Conservation (phyloP, 2,797 vertebrate genomes). For the Siniperca obscura region DNA sequence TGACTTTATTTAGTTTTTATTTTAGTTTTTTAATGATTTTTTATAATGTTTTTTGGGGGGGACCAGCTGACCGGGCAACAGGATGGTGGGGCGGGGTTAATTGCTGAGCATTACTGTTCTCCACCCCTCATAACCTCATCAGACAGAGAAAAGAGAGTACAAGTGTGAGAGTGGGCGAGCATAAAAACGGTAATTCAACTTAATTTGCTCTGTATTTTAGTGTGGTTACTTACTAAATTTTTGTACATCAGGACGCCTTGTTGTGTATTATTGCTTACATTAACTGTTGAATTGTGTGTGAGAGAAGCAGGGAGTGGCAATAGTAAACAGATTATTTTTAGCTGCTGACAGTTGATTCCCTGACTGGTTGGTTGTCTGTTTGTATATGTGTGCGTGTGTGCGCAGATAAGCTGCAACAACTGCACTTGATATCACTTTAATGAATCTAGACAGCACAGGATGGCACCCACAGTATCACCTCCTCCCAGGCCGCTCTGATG, state of each 20-base stretch:
- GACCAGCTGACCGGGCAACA: not conserved
- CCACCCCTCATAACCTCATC: conserved; percentile 6
- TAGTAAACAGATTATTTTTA: conserved; percentile 59
- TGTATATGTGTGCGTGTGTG: conserved; percentile 42
- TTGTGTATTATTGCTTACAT: not conserved
- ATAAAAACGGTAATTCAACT: not conserved
- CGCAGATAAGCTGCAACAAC: conserved; percentile 57
- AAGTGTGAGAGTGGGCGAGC: not conserved
- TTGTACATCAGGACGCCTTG: not conserved
- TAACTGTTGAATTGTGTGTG: not conserved
- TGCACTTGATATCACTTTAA: conserved; percentile 51
- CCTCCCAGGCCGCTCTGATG: not conserved
- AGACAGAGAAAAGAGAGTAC: not conserved
- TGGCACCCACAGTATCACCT: not conserved
- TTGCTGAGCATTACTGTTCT: not conserved
- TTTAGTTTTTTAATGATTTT: too few species aligned
- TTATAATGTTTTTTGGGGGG: too few species aligned
- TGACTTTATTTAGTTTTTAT: too few species aligned
- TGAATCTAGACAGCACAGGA: not conserved
- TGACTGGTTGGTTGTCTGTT: conserved; percentile 18
- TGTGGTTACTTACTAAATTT: not conserved
- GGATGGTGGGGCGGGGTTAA: not conserved
- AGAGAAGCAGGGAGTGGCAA: conserved; percentile 11
- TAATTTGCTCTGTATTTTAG: not conserved
- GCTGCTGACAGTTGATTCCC: conserved; percentile 9